Evolutionary conservation across 2,888 invertebrate genomes (phyloP), one percentile per base, ranked within the genome.

Genomic region (Spodoptera exigua): DNA sequence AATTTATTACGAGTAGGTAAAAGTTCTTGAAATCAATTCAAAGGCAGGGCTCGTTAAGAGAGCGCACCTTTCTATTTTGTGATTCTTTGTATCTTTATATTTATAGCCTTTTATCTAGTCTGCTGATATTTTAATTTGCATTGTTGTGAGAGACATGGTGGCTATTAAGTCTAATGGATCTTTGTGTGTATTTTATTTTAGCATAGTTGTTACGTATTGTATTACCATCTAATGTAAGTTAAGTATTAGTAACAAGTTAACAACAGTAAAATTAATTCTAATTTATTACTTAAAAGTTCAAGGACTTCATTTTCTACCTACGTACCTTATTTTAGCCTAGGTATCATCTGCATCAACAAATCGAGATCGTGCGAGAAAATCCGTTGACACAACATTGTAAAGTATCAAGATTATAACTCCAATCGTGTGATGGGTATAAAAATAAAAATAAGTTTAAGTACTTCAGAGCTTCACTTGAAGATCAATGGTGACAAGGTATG

Each of bases 371-470:
- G 86, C 85, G 85, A 82, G 88, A 85, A 90, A 89, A 89, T 88
- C 83, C 76, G 61, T 74, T 62, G 72, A 56, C 68, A 62, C 56
- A 71, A 67, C 69, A 70, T 70, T 71, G 69, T 70, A 37, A 72
- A 74, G 79, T 80, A 87, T 89, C 85, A 86, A 86, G 86, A 87
- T 89, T 81, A 81, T 82, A 61, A 64, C 46, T 73, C 70, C 85
- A 87, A 79, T 89, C 91, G 90, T 91, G 90, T 81, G 74, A 77
- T 61, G 82, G 68, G 87, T 84, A 89, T 89, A 89, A 88, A 88
- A 83, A 66, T 60, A 45, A 71, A 60, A 66, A 61, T 69, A 53
- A n/a, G n/a, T 55, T 47, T 63, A 58, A 52, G 44, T 43, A 36
- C 55, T 48, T 12, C 44, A 60, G 43, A 58, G 48, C 40, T 51